Evolutionary conservation across 2,888 invertebrate genomes (phyloP).

Genomic region (Chloroclystis v-ata): DNA sequence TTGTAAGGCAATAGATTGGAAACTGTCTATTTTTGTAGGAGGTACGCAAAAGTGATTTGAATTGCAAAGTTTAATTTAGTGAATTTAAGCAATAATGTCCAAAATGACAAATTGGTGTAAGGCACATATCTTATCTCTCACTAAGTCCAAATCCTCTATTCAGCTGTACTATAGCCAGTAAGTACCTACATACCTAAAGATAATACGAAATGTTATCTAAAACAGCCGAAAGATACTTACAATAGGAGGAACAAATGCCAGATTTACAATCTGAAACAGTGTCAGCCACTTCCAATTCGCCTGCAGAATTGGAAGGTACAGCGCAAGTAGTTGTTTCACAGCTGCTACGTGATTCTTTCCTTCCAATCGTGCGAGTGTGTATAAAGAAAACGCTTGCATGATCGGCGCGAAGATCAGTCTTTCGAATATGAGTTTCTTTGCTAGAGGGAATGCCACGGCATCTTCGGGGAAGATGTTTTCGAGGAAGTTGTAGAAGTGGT

Average conservation of each 20-base stretch:
- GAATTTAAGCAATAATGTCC: no score
- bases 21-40: no score
- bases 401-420: slow-evolving; percentile 84
- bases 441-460: slow-evolving; percentile 71
- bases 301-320: slow-evolving; percentile 82
- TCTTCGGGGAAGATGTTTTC: slow-evolving; percentile 80
- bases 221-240: slow-evolving; percentile 64
- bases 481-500: slow-evolving; percentile 84
- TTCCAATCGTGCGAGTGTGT: slow-evolving; percentile 85
- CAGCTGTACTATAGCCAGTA: no score
- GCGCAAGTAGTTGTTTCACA: slow-evolving; percentile 77
- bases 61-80: no score
- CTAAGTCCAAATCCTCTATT: no score
- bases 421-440: slow-evolving; percentile 83
- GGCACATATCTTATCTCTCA: no score
- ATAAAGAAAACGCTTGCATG: slow-evolving; percentile 85
- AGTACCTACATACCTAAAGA: no score
- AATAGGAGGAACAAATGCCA: slow-evolving; percentile 87
- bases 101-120: no score
- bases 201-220: no score
- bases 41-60: no score
- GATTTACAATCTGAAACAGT: slow-evolving; percentile 84
- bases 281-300: slow-evolving; percentile 89
- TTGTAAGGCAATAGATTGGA: no score
- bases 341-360: slow-evolving; percentile 84